phyloP scores from a whole-genome alignment of 92 coral and sea anemone genomes.

The Zoanthus sociatus region DNA sequence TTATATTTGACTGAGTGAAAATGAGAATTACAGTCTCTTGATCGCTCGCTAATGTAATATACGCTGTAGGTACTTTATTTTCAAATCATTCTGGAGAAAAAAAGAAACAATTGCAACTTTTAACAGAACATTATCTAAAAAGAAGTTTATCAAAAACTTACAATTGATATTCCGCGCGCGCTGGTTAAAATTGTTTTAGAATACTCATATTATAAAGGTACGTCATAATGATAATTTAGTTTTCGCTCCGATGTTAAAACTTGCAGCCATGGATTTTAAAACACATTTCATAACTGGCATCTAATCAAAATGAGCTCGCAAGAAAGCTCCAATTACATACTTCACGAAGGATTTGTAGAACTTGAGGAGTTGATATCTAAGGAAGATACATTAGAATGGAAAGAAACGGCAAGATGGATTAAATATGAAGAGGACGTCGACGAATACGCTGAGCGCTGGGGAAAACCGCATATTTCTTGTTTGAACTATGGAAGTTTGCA shows the following conservation, averaged over 20 bases:
- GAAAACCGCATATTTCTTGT: slow-evolving; percentile 97
- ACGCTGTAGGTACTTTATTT: too few species aligned
- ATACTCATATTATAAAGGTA: background rate
- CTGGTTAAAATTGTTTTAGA: background rate
- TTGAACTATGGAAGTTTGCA: slow-evolving; percentile 75
- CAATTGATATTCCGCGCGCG: slow-evolving; percentile 12
- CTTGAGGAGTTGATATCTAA: slow-evolving; percentile 83
- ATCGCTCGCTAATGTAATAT: too few species aligned
- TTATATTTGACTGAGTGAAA: too few species aligned
- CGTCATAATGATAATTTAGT: slow-evolving; percentile 32
- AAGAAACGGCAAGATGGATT: slow-evolving; percentile 99
- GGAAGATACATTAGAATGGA: slow-evolving; percentile 85
- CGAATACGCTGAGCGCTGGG: slow-evolving; percentile 95
- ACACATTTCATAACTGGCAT: background rate
- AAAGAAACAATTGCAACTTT: too few species aligned
- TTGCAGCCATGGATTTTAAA: background rate
- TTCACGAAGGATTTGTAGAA: slow-evolving; percentile 94
- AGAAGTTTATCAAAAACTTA: background rate
- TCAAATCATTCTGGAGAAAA: too few species aligned
- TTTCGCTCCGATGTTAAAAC: background rate
- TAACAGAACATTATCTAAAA: too few species aligned
- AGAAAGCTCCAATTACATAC: background rate
- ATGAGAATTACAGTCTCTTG: too few species aligned
- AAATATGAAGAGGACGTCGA: slow-evolving; percentile 97
- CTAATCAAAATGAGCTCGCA: background rate